Conservation (phyloP, 2,888 invertebrate species). For the Drosophila monieri region DNA sequence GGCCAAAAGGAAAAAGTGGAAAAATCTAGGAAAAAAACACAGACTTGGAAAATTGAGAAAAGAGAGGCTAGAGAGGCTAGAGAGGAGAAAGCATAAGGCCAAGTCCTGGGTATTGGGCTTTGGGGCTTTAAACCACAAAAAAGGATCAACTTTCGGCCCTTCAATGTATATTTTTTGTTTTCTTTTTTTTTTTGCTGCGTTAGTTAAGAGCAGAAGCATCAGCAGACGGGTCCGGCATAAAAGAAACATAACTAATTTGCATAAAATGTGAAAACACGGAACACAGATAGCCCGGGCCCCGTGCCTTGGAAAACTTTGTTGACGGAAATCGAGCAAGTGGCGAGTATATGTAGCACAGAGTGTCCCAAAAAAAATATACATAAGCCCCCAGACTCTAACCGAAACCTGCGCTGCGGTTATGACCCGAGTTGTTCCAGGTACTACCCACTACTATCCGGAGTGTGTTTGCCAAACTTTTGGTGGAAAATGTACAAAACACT, state of each 20-base stretch:
- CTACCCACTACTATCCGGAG: conserved; percentile 16
- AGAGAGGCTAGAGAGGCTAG: background rate
- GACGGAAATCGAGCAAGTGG: conserved; percentile 61
- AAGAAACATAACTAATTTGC: conserved; percentile 80
- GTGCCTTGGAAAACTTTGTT: conserved; percentile 47
- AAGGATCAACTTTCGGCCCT: conserved; percentile 48
- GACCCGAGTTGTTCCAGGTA: conserved; percentile 35
- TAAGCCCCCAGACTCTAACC: background rate
- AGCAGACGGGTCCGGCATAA: conserved; percentile 64
- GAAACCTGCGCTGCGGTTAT: conserved; percentile 17
- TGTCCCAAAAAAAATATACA: conserved; percentile 6
- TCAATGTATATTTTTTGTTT: conserved; percentile 18
- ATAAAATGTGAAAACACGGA: conserved; percentile 70
- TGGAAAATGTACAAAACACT: conserved; percentile 55
- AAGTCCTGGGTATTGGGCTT: conserved; percentile 22
- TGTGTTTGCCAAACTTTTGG: conserved; percentile 52
- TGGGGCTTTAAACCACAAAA: conserved; percentile 43
- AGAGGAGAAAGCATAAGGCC: conserved; percentile 17
- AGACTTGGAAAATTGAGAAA: conserved; percentile 8
- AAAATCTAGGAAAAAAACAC: conserved; percentile 17
- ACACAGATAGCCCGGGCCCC: conserved; percentile 18
- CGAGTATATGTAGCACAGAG: conserved; percentile 1
- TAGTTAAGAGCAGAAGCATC: conserved; percentile 56
- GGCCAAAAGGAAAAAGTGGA: conserved; percentile 1
- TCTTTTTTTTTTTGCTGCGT: conserved; percentile 15